These are phyloP conservation scores for Holacanthus passer DNA, from an alignment of 2,113 vertebrate species.

Conservation along the genomic window DNA sequence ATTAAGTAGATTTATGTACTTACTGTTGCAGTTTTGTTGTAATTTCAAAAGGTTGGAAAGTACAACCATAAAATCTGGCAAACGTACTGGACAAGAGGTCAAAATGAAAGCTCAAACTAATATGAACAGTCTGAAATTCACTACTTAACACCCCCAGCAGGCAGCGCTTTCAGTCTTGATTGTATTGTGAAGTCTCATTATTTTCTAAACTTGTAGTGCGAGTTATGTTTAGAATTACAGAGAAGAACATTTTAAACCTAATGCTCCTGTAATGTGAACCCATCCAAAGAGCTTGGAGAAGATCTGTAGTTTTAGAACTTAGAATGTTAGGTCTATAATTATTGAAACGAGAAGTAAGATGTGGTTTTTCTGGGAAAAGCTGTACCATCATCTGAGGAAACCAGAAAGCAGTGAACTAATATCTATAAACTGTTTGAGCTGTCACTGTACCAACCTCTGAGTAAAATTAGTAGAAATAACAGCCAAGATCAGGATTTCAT, in stretches of 20 bases:
- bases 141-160: not conserved
- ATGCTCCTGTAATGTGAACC: slow-evolving; percentile 59
- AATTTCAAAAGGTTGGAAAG: not conserved
- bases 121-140: slow-evolving; percentile 16
- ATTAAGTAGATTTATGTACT: not conserved
- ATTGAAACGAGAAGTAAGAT: slow-evolving; percentile 63
- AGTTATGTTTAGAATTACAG: slow-evolving; percentile 59
- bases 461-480: slow-evolving; percentile 31
- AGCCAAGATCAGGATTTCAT: slow-evolving; percentile 30
- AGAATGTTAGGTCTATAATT: slow-evolving; percentile 71
- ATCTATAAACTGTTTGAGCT: slow-evolving; percentile 49
- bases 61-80: not conserved
- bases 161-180: slow-evolving; percentile 1
- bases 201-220: slow-evolving; percentile 42
- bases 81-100: not conserved
- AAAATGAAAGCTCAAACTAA: slow-evolving; percentile 17
- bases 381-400: slow-evolving; percentile 48
- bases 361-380: slow-evolving; percentile 52
- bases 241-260: slow-evolving; percentile 34
- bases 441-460: not conserved
- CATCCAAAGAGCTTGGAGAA: slow-evolving; percentile 15
- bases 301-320: slow-evolving; percentile 44
- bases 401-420: slow-evolving; percentile 54
- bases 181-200: slow-evolving; percentile 1
- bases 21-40: not conserved